Conservation (phyloP, 2,113 vertebrate species). For the Scatophagus argus region DNA sequence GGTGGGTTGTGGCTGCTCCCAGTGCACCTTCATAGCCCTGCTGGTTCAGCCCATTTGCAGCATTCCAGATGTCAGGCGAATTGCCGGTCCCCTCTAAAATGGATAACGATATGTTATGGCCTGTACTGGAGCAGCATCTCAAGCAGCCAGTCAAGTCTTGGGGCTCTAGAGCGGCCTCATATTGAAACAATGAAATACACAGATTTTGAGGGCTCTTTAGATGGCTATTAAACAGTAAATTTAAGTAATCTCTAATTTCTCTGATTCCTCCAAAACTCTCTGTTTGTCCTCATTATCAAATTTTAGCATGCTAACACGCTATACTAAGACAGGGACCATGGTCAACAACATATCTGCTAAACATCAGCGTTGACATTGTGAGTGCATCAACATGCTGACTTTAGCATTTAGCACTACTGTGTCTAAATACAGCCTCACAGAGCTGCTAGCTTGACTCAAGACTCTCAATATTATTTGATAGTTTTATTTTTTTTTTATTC, state of each 20-base stretch:
- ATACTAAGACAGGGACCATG: no score
- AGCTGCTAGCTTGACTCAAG: not conserved
- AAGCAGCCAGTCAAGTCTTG: conserved; percentile 49
- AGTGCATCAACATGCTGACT: not conserved
- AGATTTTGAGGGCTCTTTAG: no score
- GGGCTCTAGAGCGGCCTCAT: not conserved
- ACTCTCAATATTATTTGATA: not conserved
- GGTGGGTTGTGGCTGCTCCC: conserved; percentile 89
- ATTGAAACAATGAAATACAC: conserved; percentile 28
- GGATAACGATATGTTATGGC: conserved; percentile 60
- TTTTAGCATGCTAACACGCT: no score
- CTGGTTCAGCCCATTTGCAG: conserved; percentile 95
- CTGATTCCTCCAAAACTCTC: no score
- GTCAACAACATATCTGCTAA: no score
- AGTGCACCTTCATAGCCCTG: conserved; percentile 93
- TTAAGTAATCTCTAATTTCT: no score
- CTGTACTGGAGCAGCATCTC: conserved; percentile 55
- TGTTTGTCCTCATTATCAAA: no score
- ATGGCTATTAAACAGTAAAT: no score
- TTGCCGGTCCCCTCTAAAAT: conserved; percentile 92
- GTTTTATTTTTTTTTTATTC: not conserved
- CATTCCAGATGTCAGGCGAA: conserved; percentile 96
- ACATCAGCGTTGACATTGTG: not conserved
- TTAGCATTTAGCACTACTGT: not conserved
- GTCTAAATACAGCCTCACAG: not conserved